phyloP scores from a whole-genome alignment of 2,113 vertebrate genomes.

The Noturus placidus region DNA sequence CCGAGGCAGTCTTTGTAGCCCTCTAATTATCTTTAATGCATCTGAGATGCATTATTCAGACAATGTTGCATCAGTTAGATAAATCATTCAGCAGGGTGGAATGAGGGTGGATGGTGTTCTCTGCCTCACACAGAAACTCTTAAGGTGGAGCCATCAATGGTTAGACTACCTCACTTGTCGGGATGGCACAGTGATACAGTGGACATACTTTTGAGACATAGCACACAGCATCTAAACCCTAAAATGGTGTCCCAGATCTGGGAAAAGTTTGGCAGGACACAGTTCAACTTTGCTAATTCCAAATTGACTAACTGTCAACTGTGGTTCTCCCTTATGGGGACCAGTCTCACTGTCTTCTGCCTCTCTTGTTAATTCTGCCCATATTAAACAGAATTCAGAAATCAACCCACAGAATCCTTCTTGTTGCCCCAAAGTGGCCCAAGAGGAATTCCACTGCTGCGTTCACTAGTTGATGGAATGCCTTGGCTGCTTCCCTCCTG shows the following conservation, averaged over 20 bases:
- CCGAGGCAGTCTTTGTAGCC: background rate
- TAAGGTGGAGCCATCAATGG: background rate
- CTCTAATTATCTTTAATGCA: background rate
- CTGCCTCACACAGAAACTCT: background rate
- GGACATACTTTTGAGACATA: background rate
- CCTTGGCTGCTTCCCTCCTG: background rate
- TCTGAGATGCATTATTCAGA: background rate
- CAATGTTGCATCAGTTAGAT: background rate
- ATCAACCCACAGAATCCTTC: background rate
- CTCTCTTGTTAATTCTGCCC: background rate
- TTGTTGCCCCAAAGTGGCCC: background rate
- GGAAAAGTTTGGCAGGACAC: background rate
- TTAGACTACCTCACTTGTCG: background rate
- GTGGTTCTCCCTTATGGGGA: background rate
- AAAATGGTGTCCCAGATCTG: background rate
- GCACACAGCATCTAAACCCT: background rate
- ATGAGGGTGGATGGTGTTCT: background rate
- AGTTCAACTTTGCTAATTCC: background rate
- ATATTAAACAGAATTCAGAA: background rate
- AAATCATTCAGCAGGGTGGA: background rate
- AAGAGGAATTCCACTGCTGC: background rate
- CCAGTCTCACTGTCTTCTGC: background rate
- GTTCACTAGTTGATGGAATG: background rate
- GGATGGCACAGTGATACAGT: too few species aligned
- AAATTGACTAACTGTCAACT: background rate